phyloP scores from a whole-genome alignment of 1,140 invertebrate species.

The Temnothorax nylanderi region DNA sequence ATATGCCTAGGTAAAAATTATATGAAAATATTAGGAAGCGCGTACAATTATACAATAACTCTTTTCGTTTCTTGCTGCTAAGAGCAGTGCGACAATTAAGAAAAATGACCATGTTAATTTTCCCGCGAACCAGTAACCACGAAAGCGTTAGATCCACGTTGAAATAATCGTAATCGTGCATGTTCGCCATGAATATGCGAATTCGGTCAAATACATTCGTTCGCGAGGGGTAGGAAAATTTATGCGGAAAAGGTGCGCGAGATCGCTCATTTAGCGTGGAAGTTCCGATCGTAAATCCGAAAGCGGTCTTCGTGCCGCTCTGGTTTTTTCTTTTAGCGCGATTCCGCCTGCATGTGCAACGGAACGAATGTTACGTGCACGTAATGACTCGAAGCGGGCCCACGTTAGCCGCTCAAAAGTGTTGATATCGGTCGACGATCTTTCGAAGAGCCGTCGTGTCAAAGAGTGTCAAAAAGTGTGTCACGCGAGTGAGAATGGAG shows the following conservation, averaged over 20 bases:
- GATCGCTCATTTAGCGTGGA: slow-evolving; percentile 20
- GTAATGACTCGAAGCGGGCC: slow-evolving; percentile 52
- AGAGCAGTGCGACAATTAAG: not conserved
- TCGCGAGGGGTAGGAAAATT: not conserved
- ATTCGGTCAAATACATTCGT: not conserved
- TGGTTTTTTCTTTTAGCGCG: slow-evolving; percentile 15
- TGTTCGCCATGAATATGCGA: not conserved
- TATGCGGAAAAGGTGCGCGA: not conserved
- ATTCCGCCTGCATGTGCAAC: slow-evolving; percentile 50
- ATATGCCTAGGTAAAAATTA: not conserved
- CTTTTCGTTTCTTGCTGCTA: not conserved
- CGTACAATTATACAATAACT: not conserved
- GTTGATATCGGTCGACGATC: slow-evolving; percentile 70
- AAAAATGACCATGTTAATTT: not conserved
- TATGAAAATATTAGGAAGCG: not conserved
- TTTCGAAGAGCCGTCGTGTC: slow-evolving; percentile 66
- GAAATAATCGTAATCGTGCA: slow-evolving; percentile 4
- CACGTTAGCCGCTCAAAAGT: slow-evolving; percentile 47
- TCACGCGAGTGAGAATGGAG: slow-evolving; percentile 65
- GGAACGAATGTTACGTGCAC: slow-evolving; percentile 66
- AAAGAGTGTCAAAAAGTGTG: slow-evolving; percentile 71
- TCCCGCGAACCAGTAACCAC: not conserved
- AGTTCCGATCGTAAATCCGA: slow-evolving; percentile 15
- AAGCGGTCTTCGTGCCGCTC: slow-evolving; percentile 29
- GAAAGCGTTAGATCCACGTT: not conserved